Percentiles rank a stretch among this genome's conserved stretches.
phyloP scores from a whole-genome alignment of 1,140 invertebrate genomes.

The Scaptomyza hsui region DNA sequence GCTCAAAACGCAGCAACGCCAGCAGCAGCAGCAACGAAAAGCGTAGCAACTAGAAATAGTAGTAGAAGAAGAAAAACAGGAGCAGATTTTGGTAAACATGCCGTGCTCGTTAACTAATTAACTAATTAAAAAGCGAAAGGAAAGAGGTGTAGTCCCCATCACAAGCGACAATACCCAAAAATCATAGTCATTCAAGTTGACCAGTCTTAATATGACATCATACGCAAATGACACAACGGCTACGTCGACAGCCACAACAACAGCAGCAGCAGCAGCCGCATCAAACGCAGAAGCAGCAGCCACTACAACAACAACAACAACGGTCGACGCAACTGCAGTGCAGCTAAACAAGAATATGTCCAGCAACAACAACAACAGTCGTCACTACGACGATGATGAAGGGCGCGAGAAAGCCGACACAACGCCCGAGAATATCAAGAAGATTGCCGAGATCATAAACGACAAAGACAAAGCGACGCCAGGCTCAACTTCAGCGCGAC shows the following conservation, averaged over 20 bases:
- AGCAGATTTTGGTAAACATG: slow-evolving; percentile 50
- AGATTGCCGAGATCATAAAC: slow-evolving; percentile 79
- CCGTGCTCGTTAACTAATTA: slow-evolving; percentile 59
- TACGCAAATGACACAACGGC: slow-evolving; percentile 76
- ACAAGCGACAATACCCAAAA: slow-evolving; percentile 22
- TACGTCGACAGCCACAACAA: slow-evolving; percentile 48
- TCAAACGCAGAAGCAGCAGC: slow-evolving; percentile 23
- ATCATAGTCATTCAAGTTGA: slow-evolving; percentile 32
- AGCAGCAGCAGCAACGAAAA: slow-evolving; percentile 45
- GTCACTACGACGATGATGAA: slow-evolving; percentile 58
- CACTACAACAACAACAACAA: slow-evolving; percentile 10
- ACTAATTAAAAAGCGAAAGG: slow-evolving; percentile 65
- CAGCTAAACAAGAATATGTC: slow-evolving; percentile 54
- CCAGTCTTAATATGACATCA: slow-evolving; percentile 71
- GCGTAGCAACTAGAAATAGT: slow-evolving; percentile 30
- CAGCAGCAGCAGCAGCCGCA: slow-evolving; percentile 20
- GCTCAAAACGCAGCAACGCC: slow-evolving; percentile 21
- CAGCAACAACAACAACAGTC: slow-evolving; percentile 44
- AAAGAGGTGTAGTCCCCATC: slow-evolving; percentile 38
- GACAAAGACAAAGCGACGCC: slow-evolving; percentile 41
- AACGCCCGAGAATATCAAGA: slow-evolving; percentile 81
- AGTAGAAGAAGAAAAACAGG: slow-evolving; percentile 48
- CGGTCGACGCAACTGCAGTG: slow-evolving; percentile 26
- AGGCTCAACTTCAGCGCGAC: background rate
- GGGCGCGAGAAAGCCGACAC: slow-evolving; percentile 78